Evolutionary conservation across 2,797 vertebrate species (phyloP).

Genomic region (Enoplosus armatus): DNA sequence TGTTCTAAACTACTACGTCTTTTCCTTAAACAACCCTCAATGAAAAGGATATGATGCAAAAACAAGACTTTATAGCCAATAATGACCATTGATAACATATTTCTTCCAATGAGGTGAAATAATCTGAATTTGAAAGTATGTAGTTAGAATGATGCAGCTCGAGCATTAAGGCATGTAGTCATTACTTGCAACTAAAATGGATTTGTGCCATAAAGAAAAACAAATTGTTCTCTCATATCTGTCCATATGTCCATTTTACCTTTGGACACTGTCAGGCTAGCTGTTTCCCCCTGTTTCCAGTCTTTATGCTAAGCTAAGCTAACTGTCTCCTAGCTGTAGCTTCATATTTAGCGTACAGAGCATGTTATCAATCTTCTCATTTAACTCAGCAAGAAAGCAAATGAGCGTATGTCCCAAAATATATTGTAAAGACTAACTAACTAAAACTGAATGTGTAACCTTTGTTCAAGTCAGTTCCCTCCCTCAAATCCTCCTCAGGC

Average conservation of each 20-base stretch:
- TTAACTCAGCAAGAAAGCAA: no score
- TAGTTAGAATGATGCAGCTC: neutral
- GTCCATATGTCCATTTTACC: neutral
- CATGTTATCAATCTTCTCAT: no score
- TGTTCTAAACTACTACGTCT: neutral
- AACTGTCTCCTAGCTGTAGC: no score
- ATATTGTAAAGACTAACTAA: neutral
- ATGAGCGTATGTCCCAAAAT: neutral
- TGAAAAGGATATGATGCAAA: neutral
- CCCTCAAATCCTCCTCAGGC: neutral
- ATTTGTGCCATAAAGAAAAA: neutral
- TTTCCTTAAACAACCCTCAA: neutral
- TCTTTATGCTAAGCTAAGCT: no score
- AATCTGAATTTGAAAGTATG: neutral
- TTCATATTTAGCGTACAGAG: no score
- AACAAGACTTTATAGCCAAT: neutral
- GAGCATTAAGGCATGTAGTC: neutral
- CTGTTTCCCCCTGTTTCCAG: neutral
- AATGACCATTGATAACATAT: neutral
- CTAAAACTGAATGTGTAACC: neutral
- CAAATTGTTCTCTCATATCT: neutral
- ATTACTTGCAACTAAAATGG: neutral
- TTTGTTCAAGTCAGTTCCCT: neutral
- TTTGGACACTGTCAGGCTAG: no score
- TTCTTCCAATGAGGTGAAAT: neutral